Conservation (phyloP, 1,140 invertebrate genomes). For the Rhagoletis pomonella region DNA sequence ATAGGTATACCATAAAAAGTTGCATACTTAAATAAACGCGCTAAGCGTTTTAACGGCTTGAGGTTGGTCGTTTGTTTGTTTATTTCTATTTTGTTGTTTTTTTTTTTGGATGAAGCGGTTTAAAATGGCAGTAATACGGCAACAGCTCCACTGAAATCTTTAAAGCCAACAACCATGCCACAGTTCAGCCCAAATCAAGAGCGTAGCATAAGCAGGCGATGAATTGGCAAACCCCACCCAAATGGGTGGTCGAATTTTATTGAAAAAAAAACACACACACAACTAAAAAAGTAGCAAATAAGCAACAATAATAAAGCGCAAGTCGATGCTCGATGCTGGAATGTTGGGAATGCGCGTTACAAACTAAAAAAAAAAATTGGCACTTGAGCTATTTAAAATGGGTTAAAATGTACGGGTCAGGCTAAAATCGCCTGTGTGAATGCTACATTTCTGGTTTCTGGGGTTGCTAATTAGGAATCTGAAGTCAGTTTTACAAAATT, state of each 20-base stretch:
- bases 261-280: not conserved
- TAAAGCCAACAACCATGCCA: not conserved
- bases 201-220: not conserved
- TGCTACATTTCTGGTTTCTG: not conserved
- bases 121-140: not conserved
- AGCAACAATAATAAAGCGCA: not conserved
- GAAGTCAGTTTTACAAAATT: no score
- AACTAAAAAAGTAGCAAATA: not conserved
- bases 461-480: no score
- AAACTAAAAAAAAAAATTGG: not conserved
- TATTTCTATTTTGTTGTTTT: not conserved
- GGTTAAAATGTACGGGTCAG: not conserved
- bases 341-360: not conserved
- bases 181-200: not conserved
- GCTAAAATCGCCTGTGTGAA: not conserved
- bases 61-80: not conserved
- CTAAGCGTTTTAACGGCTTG: constrained; percentile 3
- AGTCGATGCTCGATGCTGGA: not conserved
- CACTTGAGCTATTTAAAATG: constrained; percentile 10
- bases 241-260: not conserved
- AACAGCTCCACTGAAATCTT: not conserved
- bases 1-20: not conserved
- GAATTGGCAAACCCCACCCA: not conserved
- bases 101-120: not conserved
- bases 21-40: constrained; percentile 8